These are phyloP conservation scores for Orientallactaga sibirica DNA, from an alignment of 2,797 vertebrate genomes.

Conservation along the genomic window DNA sequence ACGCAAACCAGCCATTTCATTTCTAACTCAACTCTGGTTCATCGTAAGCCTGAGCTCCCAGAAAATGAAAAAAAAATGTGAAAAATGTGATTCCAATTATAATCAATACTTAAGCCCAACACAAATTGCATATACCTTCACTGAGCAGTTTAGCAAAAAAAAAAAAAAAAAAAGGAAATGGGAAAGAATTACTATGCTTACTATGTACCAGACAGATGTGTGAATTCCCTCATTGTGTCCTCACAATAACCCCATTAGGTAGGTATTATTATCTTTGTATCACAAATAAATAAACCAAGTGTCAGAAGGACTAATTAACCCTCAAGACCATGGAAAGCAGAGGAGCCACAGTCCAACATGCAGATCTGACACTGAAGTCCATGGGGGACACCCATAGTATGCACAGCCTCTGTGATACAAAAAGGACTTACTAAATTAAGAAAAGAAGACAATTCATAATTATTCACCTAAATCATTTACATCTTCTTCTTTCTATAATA, in stretches of 20 bases:
- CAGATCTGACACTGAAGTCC: neutral
- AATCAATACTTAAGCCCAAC: slow-evolving; percentile 70
- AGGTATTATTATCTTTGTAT: slow-evolving; percentile 59
- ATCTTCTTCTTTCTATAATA: neutral
- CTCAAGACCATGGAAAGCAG: slow-evolving; percentile 10
- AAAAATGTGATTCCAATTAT: slow-evolving; percentile 71
- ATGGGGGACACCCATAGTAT: neutral
- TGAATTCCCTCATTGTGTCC: slow-evolving; percentile 63
- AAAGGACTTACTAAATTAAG: neutral
- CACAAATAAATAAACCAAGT: slow-evolving; percentile 68
- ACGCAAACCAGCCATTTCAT: neutral
- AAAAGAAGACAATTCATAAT: slow-evolving; percentile 19
- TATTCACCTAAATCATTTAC: slow-evolving; percentile 14
- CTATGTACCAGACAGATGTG: slow-evolving; percentile 41
- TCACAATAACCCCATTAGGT: slow-evolving; percentile 63
- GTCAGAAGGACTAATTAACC: slow-evolving; percentile 53
- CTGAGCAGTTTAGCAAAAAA: slow-evolving; percentile 61
- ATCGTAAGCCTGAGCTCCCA: neutral
- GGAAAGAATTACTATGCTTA: slow-evolving; percentile 38
- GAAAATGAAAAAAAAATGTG: slow-evolving; percentile 59
- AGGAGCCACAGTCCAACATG: neutral
- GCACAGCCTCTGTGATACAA: neutral
- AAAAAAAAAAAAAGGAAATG: slow-evolving; percentile 55
- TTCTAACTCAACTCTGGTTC: slow-evolving; percentile 25
- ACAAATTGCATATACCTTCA: slow-evolving; percentile 51